phyloP scores from a whole-genome alignment of 2,797 vertebrate genomes.

The Tympanoctomys barrerae region DNA sequence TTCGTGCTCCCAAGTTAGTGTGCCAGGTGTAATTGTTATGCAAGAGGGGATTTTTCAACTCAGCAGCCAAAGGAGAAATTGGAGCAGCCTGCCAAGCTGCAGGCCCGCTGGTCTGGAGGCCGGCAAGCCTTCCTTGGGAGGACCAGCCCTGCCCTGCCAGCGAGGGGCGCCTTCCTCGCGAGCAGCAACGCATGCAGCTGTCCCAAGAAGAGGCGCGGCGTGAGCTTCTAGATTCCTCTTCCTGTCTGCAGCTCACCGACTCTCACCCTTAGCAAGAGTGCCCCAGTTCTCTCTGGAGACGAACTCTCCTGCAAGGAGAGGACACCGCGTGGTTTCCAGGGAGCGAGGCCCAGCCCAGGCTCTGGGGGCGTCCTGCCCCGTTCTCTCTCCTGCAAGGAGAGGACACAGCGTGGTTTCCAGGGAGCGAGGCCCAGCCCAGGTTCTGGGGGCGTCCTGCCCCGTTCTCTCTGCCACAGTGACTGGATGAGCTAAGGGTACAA shows the following conservation, averaged over 20 bases:
- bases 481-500: background rate
- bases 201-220: background rate
- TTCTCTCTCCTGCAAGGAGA: background rate
- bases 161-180: background rate
- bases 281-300: background rate
- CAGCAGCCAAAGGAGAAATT: conserved; percentile 39
- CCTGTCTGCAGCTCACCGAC: background rate
- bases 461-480: background rate
- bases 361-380: background rate
- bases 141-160: no score
- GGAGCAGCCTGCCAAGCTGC: conserved; percentile 23
- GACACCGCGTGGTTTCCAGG: background rate
- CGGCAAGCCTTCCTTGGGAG: conserved; percentile 20
- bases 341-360: background rate
- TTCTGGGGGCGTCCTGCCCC: background rate
- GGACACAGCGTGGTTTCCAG: background rate
- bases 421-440: background rate
- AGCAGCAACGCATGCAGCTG: background rate
- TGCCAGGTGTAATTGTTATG: conserved; percentile 66
- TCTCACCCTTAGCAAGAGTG: background rate
- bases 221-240: background rate
- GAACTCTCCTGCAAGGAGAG: background rate
- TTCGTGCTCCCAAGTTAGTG: background rate
- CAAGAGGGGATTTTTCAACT: conserved; percentile 64
- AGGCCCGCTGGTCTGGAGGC: conserved; percentile 11